These are phyloP conservation scores for Pachliopta kotzebuea DNA, from an alignment of 2,888 invertebrate species.

Conservation along the genomic window DNA sequence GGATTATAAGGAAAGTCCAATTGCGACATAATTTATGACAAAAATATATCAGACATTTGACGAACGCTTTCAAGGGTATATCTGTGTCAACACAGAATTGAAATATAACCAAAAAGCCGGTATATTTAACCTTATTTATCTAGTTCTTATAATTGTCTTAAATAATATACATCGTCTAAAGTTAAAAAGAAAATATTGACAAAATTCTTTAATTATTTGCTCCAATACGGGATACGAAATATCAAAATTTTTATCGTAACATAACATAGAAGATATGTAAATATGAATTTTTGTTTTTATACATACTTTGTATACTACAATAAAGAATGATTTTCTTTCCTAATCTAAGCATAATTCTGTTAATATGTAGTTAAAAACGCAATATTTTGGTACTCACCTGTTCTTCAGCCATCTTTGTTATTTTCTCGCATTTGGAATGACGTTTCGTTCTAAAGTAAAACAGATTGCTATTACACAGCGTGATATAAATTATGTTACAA, in stretches of 20 bases:
- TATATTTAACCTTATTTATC: conserved; percentile 32
- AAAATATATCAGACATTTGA: conserved; percentile 19
- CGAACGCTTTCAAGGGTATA: conserved; percentile 50
- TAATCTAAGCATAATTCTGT: conserved; percentile 46
- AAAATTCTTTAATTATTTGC: conserved; percentile 12
- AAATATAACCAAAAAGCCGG: conserved; percentile 70
- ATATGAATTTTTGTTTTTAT: conserved; percentile 2
- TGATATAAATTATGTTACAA: not conserved
- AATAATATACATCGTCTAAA: not conserved
- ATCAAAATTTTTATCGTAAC: conserved; percentile 12
- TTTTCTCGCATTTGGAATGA: conserved; percentile 74
- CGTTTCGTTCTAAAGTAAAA: conserved; percentile 48
- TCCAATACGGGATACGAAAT: conserved; percentile 15
- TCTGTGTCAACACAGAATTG: conserved; percentile 47
- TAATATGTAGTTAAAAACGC: conserved; percentile 56
- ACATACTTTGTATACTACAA: conserved; percentile 1
- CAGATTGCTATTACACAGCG: conserved; percentile 8
- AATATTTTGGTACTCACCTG: conserved; percentile 84
- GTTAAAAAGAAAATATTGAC: conserved; percentile 26
- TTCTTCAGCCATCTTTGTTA: conserved; percentile 88
- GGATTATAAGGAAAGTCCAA: conserved; percentile 3
- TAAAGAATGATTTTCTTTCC: not conserved
- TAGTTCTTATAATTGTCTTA: not conserved
- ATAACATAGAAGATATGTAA: conserved; percentile 10
- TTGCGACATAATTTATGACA: conserved; percentile 16